phyloP scores from a whole-genome alignment of 2,888 invertebrate species.

The Mimumesa dahlbomi region DNA sequence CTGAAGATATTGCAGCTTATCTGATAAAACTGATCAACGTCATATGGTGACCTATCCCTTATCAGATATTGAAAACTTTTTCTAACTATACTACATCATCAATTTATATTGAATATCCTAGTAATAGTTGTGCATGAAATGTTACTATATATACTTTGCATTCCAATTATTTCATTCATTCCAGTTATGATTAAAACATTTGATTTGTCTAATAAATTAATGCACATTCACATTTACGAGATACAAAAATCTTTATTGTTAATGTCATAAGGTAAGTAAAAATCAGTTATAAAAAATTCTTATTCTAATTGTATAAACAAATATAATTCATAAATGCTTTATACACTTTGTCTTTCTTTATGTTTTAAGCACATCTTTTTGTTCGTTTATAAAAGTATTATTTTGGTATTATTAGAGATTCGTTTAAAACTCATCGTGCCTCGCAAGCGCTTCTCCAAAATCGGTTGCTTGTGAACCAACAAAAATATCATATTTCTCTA shows the following conservation, averaged over 20 bases:
- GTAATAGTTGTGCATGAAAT: too few species aligned
- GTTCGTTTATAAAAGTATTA: slow-evolving; percentile 42
- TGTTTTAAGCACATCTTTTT: slow-evolving; percentile 35
- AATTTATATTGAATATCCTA: background rate
- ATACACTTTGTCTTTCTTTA: slow-evolving; percentile 33
- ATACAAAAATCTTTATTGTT: slow-evolving; percentile 23
- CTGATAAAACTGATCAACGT: slow-evolving; percentile 42
- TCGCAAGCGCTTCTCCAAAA: slow-evolving; percentile 96
- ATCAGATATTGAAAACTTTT: slow-evolving; percentile 10
- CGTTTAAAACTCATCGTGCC: slow-evolving; percentile 96
- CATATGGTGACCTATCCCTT: background rate
- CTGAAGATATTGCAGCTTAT: slow-evolving; percentile 26
- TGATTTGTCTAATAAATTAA: too few species aligned
- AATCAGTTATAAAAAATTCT: slow-evolving; percentile 48
- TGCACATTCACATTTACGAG: background rate
- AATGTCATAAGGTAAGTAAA: slow-evolving; percentile 40
- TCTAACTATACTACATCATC: background rate
- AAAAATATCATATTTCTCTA: slow-evolving; percentile 97
- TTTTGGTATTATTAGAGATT: slow-evolving; percentile 38
- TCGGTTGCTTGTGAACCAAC: slow-evolving; percentile 99
- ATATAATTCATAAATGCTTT: slow-evolving; percentile 46
- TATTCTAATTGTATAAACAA: slow-evolving; percentile 38
- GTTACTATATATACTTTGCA: background rate
- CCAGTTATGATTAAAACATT: too few species aligned
- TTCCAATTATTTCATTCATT: too few species aligned